These are phyloP conservation scores for Erebia epiphron DNA, from an alignment of 2,888 invertebrate species.

Conservation along the genomic window DNA sequence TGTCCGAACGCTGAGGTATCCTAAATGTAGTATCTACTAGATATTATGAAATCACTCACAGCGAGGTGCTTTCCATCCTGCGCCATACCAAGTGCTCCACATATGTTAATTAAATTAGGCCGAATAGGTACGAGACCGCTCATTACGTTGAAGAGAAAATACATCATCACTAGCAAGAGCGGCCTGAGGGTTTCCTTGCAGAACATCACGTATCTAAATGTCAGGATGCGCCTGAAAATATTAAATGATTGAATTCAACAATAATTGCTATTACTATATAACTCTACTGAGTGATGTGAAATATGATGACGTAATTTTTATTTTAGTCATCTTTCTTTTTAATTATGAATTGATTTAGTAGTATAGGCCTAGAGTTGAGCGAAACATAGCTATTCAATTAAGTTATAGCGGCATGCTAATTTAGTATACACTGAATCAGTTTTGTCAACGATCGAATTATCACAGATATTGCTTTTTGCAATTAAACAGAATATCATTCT, in stretches of 20 bases:
- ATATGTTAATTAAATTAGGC: slow-evolving; percentile 81
- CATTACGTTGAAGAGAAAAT: slow-evolving; percentile 79
- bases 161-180: slow-evolving; percentile 67
- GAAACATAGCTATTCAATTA: no score
- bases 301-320: no score
- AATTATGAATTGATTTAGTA: no score
- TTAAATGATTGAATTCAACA: slow-evolving; percentile 24
- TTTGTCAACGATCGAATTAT: not conserved
- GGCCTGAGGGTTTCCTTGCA: slow-evolving; percentile 79
- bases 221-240: slow-evolving; percentile 56
- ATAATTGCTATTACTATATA: not conserved
- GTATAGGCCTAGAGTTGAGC: no score
- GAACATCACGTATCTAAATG: slow-evolving; percentile 69
- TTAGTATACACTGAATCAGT: not conserved
- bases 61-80: slow-evolving; percentile 66
- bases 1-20: not conserved
- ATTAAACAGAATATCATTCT: not conserved
- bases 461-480: not conserved
- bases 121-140: slow-evolving; percentile 76
- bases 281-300: no score
- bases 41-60: slow-evolving; percentile 52
- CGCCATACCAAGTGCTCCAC: slow-evolving; percentile 72
- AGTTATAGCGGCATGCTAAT: no score
- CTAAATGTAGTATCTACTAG: not conserved
- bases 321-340: no score